Percentiles rank a stretch among this genome's conserved stretches.
These are phyloP conservation scores for Phymatocera aterrima DNA, from an alignment of 2,888 invertebrate species.

Conservation along the genomic window DNA sequence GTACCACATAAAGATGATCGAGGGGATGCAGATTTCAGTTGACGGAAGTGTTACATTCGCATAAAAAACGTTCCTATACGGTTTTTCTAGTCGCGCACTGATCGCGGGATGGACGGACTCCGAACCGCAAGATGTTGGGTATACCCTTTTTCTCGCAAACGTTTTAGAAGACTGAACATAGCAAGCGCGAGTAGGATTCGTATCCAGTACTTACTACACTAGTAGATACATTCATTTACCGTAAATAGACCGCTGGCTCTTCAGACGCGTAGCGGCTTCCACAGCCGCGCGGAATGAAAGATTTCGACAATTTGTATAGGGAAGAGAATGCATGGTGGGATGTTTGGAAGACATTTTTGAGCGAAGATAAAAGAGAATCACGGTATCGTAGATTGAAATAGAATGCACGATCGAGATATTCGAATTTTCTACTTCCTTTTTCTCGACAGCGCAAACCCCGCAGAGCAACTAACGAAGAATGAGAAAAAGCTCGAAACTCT, in stretches of 20 bases:
- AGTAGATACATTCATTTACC: constrained; percentile 42
- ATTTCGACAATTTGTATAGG: constrained; percentile 1
- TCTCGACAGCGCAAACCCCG: no score
- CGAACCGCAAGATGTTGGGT: not conserved
- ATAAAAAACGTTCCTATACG: not conserved
- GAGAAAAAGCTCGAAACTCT: not conserved
- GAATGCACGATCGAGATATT: no score
- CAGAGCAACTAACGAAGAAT: no score
- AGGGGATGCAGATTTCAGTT: not conserved
- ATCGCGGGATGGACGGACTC: no score
- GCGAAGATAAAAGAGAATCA: no score
- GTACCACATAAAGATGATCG: not conserved
- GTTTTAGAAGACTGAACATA: constrained; percentile 22
- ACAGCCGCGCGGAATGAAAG: constrained; percentile 1
- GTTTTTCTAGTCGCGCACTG: no score
- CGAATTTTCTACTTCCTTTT: no score
- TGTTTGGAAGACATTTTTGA: no score
- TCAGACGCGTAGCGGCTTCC: constrained; percentile 1
- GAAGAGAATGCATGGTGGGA: no score
- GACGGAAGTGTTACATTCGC: not conserved
- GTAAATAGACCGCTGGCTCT: constrained; percentile 40
- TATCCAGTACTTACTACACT: constrained; percentile 34
- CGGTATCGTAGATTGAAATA: no score
- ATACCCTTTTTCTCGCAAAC: constrained; percentile 8
- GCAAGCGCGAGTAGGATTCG: constrained; percentile 11